Conservation (phyloP, 1,140 invertebrate genomes). For the Acromyrmex heyeri region DNA sequence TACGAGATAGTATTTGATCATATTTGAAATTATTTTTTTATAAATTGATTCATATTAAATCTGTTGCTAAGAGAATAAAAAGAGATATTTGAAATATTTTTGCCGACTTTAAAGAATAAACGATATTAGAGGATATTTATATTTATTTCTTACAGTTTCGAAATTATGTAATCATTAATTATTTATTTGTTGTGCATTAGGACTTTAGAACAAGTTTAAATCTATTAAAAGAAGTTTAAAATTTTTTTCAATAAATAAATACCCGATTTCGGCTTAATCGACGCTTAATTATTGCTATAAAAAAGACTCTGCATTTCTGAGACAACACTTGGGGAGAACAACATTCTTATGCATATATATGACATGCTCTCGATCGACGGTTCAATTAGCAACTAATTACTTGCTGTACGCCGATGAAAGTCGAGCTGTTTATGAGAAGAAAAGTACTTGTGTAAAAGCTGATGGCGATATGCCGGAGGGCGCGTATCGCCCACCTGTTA, state of each 20-base stretch:
- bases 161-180: not conserved
- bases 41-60: not conserved
- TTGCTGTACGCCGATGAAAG: constrained; percentile 13
- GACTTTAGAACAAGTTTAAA: not conserved
- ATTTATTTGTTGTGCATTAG: not conserved
- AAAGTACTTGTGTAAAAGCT: constrained; percentile 23
- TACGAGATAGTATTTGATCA: not conserved
- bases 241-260: not conserved
- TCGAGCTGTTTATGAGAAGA: constrained; percentile 47
- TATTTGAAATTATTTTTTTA: not conserved
- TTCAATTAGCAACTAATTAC: constrained; percentile 31
- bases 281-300: not conserved
- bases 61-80: not conserved
- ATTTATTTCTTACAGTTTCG: not conserved
- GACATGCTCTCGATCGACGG: not conserved
- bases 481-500: constrained; percentile 58
- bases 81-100: not conserved
- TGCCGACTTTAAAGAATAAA: not conserved
- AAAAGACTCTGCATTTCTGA: not conserved
- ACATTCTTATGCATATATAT: not conserved
- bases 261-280: not conserved
- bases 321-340: not conserved
- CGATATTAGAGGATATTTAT: not conserved
- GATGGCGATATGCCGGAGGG: not conserved
- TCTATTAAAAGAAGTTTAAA: not conserved